These are phyloP conservation scores for Oostethus manadensis DNA, from an alignment of 2,113 vertebrate species.

Conservation along the genomic window DNA sequence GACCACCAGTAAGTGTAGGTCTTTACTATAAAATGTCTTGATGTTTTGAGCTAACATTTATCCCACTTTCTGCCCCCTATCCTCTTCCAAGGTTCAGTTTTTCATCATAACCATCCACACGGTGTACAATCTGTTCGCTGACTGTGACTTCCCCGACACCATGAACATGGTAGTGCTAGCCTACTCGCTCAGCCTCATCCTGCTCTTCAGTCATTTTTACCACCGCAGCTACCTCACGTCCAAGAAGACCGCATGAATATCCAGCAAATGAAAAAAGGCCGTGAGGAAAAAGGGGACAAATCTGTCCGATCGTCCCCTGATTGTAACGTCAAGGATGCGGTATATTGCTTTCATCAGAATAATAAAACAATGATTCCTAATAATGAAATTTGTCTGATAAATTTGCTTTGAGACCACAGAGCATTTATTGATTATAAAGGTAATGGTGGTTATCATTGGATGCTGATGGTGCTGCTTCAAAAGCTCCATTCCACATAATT, in stretches of 20 bases:
- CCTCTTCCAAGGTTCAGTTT: conserved; percentile 62
- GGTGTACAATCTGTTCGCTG: conserved; percentile 64
- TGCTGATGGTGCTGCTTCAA: too few species aligned
- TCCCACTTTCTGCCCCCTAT: not conserved
- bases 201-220: conserved; percentile 68
- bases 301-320: too few species aligned
- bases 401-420: too few species aligned
- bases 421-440: too few species aligned
- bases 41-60: not conserved
- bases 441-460: too few species aligned
- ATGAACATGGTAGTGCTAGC: conserved; percentile 58
- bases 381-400: too few species aligned
- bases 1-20: too few species aligned
- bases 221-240: conserved; percentile 45
- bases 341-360: too few species aligned
- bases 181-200: conserved; percentile 66
- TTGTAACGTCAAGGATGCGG: too few species aligned
- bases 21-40: not conserved
- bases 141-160: conserved; percentile 59
- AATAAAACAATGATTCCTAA: too few species aligned
- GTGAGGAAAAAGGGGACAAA: not conserved
- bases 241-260: conserved; percentile 19
- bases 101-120: conserved; percentile 63
- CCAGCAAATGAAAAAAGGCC: conserved; percentile 31
- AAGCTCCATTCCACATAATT: too few species aligned